phyloP scores from a whole-genome alignment of 2,888 invertebrate species.

The Campopleginae sp. region DNA sequence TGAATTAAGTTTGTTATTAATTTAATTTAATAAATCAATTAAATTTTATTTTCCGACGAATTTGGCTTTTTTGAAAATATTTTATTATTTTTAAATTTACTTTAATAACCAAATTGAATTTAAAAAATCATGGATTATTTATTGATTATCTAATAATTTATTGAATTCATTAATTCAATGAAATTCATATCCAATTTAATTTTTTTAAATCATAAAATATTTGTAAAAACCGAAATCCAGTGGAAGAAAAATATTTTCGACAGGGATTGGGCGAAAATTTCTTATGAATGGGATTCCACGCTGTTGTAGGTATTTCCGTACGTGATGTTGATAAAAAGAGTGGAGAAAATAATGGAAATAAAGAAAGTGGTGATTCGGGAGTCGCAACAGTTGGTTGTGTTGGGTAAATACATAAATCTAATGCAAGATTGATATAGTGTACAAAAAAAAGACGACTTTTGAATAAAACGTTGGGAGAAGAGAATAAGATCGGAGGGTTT shows the following conservation, averaged over 20 bases:
- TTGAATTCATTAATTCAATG: too few species aligned
- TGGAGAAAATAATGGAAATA: conserved; percentile 13
- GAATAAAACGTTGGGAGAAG: conserved; percentile 39
- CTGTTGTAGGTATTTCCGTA: conserved; percentile 8
- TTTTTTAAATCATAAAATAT: too few species aligned
- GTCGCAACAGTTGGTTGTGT: conserved; percentile 34
- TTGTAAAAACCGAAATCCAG: neutral
- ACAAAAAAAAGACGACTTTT: conserved; percentile 54
- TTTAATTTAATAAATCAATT: too few species aligned
- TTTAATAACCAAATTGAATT: too few species aligned
- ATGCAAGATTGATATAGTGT: conserved; percentile 44
- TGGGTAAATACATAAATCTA: conserved; percentile 54
- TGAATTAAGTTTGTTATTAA: too few species aligned
- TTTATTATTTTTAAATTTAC: too few species aligned
- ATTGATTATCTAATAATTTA: too few species aligned
- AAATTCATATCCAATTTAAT: too few species aligned
- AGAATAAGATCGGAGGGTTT: conserved; percentile 9
- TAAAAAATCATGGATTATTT: too few species aligned
- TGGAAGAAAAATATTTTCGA: neutral
- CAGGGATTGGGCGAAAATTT: neutral
- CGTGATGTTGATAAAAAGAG: conserved; percentile 39
- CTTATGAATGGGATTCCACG: neutral
- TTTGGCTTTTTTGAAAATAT: too few species aligned
- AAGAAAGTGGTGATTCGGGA: conserved; percentile 34
- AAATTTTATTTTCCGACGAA: too few species aligned